Conservation (phyloP, 2,888 invertebrate species). For the Eilema sororculum region DNA sequence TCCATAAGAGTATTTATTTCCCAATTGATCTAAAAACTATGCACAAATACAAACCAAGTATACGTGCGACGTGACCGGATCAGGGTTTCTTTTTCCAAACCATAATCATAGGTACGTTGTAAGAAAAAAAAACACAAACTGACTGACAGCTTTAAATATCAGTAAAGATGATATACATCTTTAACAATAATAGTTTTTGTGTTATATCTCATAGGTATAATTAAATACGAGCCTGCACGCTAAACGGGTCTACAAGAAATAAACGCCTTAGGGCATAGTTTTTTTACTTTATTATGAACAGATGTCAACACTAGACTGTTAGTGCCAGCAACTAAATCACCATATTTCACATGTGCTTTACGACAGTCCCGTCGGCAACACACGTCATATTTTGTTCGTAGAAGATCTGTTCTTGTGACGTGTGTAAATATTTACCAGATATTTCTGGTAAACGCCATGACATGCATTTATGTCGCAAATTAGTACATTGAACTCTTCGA, state of each 20-base stretch:
- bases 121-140: slow-evolving; percentile 7
- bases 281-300: slow-evolving; percentile 38
- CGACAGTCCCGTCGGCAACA: slow-evolving; percentile 36
- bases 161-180: slow-evolving; percentile 12
- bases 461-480: slow-evolving; percentile 57
- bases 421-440: slow-evolving; percentile 71
- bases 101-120: slow-evolving; percentile 17
- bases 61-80: slow-evolving; percentile 7
- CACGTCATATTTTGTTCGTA: slow-evolving; percentile 57
- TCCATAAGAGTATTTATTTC: background rate
- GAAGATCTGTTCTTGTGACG: slow-evolving; percentile 51
- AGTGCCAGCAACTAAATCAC: slow-evolving; percentile 36
- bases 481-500: slow-evolving; percentile 66
- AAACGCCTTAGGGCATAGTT: background rate
- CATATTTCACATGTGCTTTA: slow-evolving; percentile 31
- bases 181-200: slow-evolving; percentile 21
- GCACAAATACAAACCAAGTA: background rate
- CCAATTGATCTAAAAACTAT: background rate
- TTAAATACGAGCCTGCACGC: slow-evolving; percentile 20
- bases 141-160: slow-evolving; percentile 17
- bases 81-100: slow-evolving; percentile 7
- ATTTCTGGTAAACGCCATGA: slow-evolving; percentile 66
- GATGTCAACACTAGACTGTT: slow-evolving; percentile 45
- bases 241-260: slow-evolving; percentile 26
- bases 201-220: slow-evolving; percentile 11